Conservation (phyloP, 2,888 invertebrate genomes). For the Tetragonisca angustula region DNA sequence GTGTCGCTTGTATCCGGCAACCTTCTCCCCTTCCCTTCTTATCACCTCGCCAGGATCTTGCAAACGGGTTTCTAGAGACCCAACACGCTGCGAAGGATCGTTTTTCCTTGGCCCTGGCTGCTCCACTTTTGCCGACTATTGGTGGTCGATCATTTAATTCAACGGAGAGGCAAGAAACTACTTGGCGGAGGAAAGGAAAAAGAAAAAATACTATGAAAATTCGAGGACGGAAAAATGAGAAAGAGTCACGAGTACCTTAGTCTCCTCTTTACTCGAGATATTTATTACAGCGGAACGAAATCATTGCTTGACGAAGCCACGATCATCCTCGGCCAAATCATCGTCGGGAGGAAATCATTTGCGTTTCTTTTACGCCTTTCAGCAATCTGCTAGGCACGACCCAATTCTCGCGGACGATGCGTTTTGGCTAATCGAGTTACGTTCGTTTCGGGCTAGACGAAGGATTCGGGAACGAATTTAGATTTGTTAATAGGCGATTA, state of each 20-base stretch:
- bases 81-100: constrained; percentile 17
- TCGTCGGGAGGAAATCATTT: constrained; percentile 59
- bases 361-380: constrained; percentile 46
- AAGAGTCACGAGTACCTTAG: constrained; percentile 12
- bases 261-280: constrained; percentile 48
- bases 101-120: constrained; percentile 53
- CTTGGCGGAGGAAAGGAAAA: constrained; percentile 23
- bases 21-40: constrained; percentile 21
- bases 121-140: constrained; percentile 58
- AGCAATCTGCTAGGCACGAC: constrained; percentile 29
- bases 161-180: constrained; percentile 55
- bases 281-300: constrained; percentile 61
- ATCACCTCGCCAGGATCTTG: constrained; percentile 35
- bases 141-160: constrained; percentile 60
- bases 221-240: too few relatives aligned
- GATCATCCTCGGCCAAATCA: constrained; percentile 32
- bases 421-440: background rate
- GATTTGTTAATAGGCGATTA: too few relatives aligned
- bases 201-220: background rate
- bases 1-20: constrained; percentile 18
- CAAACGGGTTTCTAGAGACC: constrained; percentile 18
- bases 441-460: background rate
- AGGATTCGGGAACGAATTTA: background rate
- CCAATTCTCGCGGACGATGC: constrained; percentile 31
- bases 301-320: constrained; percentile 50